phyloP scores from a whole-genome alignment of 1,140 invertebrate species.

The Trachymyrmex septentrionalis region DNA sequence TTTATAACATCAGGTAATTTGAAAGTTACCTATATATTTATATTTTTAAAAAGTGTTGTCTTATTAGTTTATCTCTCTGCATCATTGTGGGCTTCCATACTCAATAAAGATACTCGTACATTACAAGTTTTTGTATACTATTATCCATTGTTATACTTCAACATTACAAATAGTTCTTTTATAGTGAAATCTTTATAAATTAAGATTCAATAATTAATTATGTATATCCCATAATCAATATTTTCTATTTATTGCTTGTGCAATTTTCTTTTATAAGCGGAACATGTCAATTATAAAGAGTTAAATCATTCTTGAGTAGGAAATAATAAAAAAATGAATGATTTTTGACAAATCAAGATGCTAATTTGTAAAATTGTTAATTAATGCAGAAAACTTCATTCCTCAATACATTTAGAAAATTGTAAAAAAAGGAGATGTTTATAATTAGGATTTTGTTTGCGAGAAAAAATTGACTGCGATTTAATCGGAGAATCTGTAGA shows the following conservation, averaged over 20 bases:
- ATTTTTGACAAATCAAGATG: not conserved
- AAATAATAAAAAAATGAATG: not conserved
- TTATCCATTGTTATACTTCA: not conserved
- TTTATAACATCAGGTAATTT: not conserved
- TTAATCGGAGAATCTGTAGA: conserved; percentile 7
- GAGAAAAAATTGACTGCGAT: not conserved
- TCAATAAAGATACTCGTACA: not conserved
- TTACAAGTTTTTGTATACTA: not conserved
- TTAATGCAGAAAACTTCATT: not conserved
- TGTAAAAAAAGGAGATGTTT: not conserved
- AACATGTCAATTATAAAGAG: not conserved
- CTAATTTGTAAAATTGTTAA: not conserved
- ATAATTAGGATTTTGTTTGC: not conserved
- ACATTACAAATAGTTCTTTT: conserved; percentile 5
- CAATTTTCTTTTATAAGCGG: not conserved
- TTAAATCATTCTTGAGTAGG: not conserved
- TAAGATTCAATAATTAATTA: not conserved
- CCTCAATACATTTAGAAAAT: not conserved
- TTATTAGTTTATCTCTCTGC: not conserved
- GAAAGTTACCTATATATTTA: not conserved
- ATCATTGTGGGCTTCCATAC: not conserved
- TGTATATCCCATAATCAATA: not conserved
- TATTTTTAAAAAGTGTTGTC: not conserved
- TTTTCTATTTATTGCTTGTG: not conserved
- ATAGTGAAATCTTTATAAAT: not conserved